Base-by-base conservation (phyloP, 2,113 vertebrate species). In the Agapornis roseicollis region DNA sequence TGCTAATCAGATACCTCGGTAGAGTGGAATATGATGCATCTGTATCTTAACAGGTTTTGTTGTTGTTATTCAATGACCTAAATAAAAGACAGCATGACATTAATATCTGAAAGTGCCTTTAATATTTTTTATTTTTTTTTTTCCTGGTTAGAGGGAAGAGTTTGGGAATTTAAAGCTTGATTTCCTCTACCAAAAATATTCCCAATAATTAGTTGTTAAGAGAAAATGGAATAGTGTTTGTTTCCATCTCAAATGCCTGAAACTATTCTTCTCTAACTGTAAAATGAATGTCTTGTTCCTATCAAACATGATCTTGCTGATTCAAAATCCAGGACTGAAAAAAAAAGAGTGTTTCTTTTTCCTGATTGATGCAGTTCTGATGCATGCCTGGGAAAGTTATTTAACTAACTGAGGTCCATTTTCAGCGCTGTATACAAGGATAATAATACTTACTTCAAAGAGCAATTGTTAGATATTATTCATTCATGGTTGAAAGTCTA, bases 381-480 rank as follows among this genome's bases (percentile, higher is more conserved):
- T 85, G 33, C 82, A 53, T 80, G 56, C 72, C 64, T 74, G 66
- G 42, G 58, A 94, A 92, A 91, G n/a, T 56, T 84, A 90, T 64
- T 94, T 93, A 68, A 58, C 31, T 84, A 47, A 33, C 58, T 64
- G 37, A 11, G 2, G 69, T 87, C 83, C 46, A 23, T 93, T 89
- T 94, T 87, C 52, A 76, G 44, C 69, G 81, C 44, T 56, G n/a
- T 64, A 80, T 60, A 52, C 28, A 65, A 37, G 61, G 88, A 80
- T 82, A 90, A 64, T 74, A 91, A 13, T 71, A 71, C 56, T 93
- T 92, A 60, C 80, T 88, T 95, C 80, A 88, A 93, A 96, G 93
- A 84, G 28, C 11, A 92, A 61, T 81, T 90, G 44, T 78, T 89
- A 87, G 69, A 28, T 79, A 53, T 90, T 86, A 94, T 65, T 94